Conservation (phyloP, 2,113 vertebrate species). For the Lynx canadensis region DNA sequence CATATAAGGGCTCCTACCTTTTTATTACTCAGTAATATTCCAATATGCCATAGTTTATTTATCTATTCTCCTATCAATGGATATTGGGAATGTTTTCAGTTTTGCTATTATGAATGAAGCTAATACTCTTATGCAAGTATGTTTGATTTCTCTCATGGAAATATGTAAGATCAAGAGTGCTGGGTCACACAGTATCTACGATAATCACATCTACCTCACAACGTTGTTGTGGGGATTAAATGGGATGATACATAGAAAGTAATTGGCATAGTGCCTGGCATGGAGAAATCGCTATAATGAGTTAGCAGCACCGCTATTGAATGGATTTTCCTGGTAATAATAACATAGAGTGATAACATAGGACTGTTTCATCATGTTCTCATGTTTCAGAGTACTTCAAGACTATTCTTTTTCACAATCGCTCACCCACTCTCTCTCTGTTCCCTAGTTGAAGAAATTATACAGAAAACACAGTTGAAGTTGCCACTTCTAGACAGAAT, state of each 20-base stretch:
- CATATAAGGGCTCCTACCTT: background rate
- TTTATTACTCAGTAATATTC: background rate
- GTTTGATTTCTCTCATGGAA: background rate
- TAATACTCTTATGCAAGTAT: background rate
- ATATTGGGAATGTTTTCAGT: background rate
- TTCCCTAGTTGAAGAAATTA: background rate
- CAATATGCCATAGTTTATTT: background rate
- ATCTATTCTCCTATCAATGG: background rate
- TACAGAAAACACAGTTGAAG: background rate
- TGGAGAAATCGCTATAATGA: background rate
- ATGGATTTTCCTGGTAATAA: background rate
- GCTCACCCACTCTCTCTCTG: background rate
- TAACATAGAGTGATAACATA: background rate
- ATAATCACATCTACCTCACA: background rate
- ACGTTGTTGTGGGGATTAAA: background rate
- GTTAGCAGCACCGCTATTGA: background rate
- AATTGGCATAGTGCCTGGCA: background rate
- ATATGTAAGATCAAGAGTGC: background rate
- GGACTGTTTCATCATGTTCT: background rate
- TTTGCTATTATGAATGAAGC: background rate
- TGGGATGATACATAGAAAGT: background rate
- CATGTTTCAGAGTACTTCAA: background rate
- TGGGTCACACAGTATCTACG: background rate
- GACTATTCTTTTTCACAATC: background rate
- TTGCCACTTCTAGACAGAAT: background rate